Percentiles rank a stretch among this genome's conserved stretches.
phyloP scores from a whole-genome alignment of 2,113 vertebrate species.

The Hypocryptadius cinnamomeus region DNA sequence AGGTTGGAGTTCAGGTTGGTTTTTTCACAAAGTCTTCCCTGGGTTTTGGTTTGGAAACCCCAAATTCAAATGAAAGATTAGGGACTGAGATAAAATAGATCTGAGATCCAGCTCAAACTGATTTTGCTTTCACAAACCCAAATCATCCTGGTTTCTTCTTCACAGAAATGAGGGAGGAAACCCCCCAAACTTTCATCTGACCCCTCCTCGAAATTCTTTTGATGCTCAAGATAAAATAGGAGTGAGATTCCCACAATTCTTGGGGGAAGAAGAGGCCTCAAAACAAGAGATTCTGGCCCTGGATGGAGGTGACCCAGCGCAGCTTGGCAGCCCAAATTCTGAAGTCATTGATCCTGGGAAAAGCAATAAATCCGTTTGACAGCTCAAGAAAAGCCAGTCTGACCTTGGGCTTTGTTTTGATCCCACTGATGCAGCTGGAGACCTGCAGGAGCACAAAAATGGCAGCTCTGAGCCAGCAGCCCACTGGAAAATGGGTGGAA shows the following conservation, averaged over 20 bases:
- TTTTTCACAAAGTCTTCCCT: neutral
- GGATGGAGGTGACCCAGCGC: neutral
- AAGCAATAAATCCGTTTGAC: slow-evolving; percentile 43
- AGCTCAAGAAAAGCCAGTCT: neutral
- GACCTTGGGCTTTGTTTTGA: neutral
- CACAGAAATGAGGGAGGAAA: slow-evolving; percentile 19
- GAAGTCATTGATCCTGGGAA: slow-evolving; percentile 8
- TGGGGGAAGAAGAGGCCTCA: neutral
- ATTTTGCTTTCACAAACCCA: slow-evolving; percentile 6
- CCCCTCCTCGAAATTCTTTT: slow-evolving; percentile 38
- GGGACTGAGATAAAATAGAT: slow-evolving; percentile 49
- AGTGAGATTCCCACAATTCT: neutral
- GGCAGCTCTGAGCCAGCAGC: neutral
- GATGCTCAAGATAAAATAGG: slow-evolving; percentile 24
- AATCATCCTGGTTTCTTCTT: slow-evolving; percentile 13
- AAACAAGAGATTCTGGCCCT: neutral
- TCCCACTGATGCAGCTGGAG: slow-evolving; percentile 21
- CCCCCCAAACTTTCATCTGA: slow-evolving; percentile 41
- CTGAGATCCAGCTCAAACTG: neutral
- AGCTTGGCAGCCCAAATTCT: slow-evolving; percentile 8
- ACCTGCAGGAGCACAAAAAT: neutral
- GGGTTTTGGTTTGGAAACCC: slow-evolving; percentile 57
- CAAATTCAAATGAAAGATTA: slow-evolving; percentile 39
- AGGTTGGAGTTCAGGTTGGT: slow-evolving; percentile 22
- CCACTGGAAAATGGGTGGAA: neutral